Percentiles rank a stretch among this genome's conserved stretches.
Conservation (phyloP, 2,113 vertebrate species). For the Leptodactylus fuscus region DNA sequence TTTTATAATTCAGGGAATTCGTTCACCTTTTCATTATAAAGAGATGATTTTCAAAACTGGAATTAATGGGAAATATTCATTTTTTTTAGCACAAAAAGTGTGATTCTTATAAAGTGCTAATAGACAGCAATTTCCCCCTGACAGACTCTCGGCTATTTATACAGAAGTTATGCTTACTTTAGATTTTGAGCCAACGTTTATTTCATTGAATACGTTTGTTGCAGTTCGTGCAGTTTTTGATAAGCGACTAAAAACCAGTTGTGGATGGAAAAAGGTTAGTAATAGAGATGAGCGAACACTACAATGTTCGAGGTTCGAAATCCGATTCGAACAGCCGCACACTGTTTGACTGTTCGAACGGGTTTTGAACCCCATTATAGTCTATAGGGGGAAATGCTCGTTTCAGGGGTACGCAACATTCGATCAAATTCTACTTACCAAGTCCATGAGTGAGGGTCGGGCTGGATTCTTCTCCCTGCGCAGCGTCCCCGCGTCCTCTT, state of each 20-base stretch:
- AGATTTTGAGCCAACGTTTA: neutral
- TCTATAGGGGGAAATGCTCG: no score
- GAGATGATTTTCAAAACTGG: conserved; percentile 31
- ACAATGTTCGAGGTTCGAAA: no score
- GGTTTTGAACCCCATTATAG: no score
- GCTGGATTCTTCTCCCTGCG: no score
- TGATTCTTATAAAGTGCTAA: conserved; percentile 4
- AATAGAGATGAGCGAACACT: neutral
- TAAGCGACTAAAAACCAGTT: neutral
- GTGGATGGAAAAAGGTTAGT: neutral
- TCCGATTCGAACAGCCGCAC: no score
- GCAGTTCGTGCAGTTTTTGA: neutral
- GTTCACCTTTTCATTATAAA: conserved; percentile 49
- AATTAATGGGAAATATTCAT: conserved; percentile 33
- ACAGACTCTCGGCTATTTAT: neutral
- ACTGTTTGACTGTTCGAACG: no score
- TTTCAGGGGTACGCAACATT: no score
- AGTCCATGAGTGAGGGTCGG: no score
- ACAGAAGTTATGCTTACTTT: neutral
- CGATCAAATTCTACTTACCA: no score
- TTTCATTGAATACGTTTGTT: neutral
- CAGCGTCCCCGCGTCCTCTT: no score
- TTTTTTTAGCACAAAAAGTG: neutral
- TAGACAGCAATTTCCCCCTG: neutral
- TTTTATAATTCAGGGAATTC: conserved; percentile 39